A percentile compares a stretch with the other conserved stretches of the same genome.
Conservation (phyloP, 2,797 vertebrate species). For the Alectoris magna region DNA sequence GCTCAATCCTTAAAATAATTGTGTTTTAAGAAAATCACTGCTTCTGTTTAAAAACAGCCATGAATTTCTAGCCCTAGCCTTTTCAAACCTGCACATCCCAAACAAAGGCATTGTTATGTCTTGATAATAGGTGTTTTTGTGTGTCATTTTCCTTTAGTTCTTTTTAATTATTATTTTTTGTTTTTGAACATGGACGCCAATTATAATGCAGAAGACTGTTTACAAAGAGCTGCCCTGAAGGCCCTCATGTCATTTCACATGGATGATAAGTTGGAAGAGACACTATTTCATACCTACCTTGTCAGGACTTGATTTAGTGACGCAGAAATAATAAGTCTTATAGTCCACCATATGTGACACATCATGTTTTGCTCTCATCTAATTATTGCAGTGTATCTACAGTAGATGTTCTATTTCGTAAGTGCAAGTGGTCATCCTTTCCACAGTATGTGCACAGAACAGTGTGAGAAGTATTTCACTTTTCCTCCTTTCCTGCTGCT, state of each 20-base stretch:
- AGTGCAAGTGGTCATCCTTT: neutral
- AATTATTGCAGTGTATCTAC: neutral
- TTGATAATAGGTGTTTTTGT: neutral
- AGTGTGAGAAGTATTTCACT: neutral
- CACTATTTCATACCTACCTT: neutral
- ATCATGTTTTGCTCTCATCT: neutral
- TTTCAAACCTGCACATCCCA: neutral
- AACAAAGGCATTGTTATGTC: rapidly evolving
- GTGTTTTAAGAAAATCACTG: neutral
- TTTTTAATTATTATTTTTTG: neutral
- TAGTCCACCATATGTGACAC: neutral
- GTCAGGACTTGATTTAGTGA: neutral
- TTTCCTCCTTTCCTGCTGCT: neutral
- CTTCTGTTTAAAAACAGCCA: neutral
- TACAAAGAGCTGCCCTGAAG: neutral
- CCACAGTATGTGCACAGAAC: too few relatives aligned
- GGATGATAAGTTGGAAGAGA: neutral
- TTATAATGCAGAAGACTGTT: neutral
- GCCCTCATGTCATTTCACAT: neutral
- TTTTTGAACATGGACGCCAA: neutral
- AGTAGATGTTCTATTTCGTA: neutral
- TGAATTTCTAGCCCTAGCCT: neutral
- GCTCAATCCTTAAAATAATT: neutral
- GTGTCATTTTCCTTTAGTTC: neutral
- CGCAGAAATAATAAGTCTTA: neutral